phyloP scores from a whole-genome alignment of 2,888 invertebrate genomes.

The Xanthia icteritia region DNA sequence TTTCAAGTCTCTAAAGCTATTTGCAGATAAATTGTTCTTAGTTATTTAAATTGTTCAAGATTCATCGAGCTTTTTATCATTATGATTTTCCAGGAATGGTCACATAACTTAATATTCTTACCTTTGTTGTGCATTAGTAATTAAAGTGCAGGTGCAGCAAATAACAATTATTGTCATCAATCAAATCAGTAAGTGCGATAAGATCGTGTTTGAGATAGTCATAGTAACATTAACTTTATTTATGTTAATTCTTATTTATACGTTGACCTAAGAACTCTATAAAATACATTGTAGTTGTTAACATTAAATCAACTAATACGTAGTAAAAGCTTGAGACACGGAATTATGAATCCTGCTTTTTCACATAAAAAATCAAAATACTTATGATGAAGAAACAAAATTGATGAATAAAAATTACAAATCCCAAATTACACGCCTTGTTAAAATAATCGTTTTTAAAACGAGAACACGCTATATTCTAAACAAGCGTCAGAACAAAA shows the following conservation, averaged over 20 bases:
- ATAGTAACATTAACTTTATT: conserved; percentile 40
- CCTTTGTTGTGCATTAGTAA: conserved; percentile 9
- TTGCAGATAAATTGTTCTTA: background rate
- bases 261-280: conserved; percentile 28
- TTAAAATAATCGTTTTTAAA: background rate
- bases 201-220: conserved; percentile 50
- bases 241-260: conserved; percentile 46
- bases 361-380: background rate
- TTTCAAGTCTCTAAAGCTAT: background rate
- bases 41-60: background rate
- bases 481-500: conserved; percentile 86
- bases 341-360: background rate
- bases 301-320: background rate
- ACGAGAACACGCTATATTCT: conserved; percentile 78
- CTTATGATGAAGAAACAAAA: background rate
- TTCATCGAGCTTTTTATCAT: background rate
- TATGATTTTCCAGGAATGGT: background rate
- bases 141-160: conserved; percentile 32
- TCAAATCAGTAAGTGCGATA: conserved; percentile 46
- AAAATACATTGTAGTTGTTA: conserved; percentile 4
- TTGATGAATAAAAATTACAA: background rate
- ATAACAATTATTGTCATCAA: conserved; percentile 43
- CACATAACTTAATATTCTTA: background rate
- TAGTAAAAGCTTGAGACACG: background rate
- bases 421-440: background rate